These are phyloP conservation scores for Mactromeris polynyma DNA, from an alignment of 2,888 invertebrate species.

Conservation along the genomic window DNA sequence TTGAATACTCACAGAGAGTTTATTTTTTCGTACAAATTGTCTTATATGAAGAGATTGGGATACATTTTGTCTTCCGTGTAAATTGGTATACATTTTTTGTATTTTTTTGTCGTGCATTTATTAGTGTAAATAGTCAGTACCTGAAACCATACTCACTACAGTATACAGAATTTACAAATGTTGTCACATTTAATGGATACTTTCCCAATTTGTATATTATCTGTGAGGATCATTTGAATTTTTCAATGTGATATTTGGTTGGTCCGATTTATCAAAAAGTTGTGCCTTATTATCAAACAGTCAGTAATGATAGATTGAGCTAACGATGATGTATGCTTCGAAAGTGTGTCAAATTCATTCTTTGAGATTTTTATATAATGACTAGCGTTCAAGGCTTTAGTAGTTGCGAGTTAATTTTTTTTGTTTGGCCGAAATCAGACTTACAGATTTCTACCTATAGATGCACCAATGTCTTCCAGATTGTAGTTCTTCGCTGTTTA, in stretches of 20 bases:
- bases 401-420: no score
- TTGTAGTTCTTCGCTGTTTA: no score
- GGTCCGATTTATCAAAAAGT: neutral
- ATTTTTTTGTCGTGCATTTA: slow-evolving; percentile 8
- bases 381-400: no score
- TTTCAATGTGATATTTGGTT: neutral
- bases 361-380: neutral
- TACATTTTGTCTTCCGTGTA: slow-evolving; percentile 22
- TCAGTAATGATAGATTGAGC: neutral
- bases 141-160: slow-evolving; percentile 31
- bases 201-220: neutral
- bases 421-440: no score
- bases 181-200: neutral
- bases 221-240: neutral
- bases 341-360: neutral
- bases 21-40: neutral
- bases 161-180: neutral
- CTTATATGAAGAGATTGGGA: neutral
- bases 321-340: neutral
- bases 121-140: slow-evolving; percentile 24
- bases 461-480: no score
- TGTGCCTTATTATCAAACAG: neutral
- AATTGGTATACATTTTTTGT: slow-evolving; percentile 15
- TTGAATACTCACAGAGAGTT: slow-evolving; percentile 6
- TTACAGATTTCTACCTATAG: no score